phyloP scores from a whole-genome alignment of 2,888 invertebrate genomes.

The Pristionchus mayeri region DNA sequence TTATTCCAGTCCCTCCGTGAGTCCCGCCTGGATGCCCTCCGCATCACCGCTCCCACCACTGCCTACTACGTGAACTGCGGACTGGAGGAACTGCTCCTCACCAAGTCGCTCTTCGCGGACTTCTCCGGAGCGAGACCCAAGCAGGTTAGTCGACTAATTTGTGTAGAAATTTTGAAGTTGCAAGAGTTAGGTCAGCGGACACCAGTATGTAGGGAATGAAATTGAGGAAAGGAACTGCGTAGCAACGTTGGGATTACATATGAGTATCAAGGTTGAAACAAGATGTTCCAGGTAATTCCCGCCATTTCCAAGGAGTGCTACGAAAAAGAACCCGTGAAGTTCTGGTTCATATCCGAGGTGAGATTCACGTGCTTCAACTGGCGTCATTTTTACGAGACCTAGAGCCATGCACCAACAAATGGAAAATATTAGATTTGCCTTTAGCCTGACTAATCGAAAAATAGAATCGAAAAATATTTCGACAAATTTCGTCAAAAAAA shows the following conservation, averaged over 20 bases:
- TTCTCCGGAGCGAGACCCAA: slow-evolving; percentile 1
- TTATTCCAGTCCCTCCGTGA: slow-evolving; percentile 41
- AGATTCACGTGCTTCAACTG: background rate
- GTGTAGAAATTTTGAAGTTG: too few relatives aligned
- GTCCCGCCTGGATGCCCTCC: slow-evolving; percentile 29
- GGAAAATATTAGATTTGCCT: too few relatives aligned
- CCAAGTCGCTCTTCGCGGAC: slow-evolving; percentile 30
- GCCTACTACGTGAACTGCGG: slow-evolving; percentile 26
- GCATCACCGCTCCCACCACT: background rate
- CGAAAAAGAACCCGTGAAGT: slow-evolving; percentile 28
- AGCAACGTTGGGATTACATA: too few relatives aligned
- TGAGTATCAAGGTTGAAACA: background rate
- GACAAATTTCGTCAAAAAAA: background rate
- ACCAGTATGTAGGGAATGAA: too few relatives aligned
- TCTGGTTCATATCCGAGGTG: slow-evolving; percentile 42
- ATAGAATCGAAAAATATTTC: background rate
- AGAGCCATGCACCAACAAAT: too few relatives aligned
- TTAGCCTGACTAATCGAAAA: too few relatives aligned
- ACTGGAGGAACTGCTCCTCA: background rate
- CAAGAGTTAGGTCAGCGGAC: too few relatives aligned
- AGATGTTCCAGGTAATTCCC: background rate
- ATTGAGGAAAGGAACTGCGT: too few relatives aligned
- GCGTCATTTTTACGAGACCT: background rate
- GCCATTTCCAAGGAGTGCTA: background rate
- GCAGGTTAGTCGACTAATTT: too few relatives aligned